These are phyloP conservation scores for Mormyrus proboscirostris DNA, from an alignment of 2,797 vertebrate genomes.

Conservation along the genomic window DNA sequence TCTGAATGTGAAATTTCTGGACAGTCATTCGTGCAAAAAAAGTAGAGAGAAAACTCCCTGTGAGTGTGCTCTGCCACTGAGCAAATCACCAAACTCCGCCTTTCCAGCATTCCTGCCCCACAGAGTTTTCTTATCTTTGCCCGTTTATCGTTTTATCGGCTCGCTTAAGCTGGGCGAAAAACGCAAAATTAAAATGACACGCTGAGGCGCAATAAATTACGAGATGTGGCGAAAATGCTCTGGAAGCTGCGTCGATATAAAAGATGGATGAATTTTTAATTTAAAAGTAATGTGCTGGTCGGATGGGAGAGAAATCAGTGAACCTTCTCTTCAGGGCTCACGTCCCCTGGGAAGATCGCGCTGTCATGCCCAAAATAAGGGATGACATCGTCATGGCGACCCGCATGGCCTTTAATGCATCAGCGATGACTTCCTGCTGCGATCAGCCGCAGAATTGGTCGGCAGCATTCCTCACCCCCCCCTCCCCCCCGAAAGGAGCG, in stretches of 20 bases:
- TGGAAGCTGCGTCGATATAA: background rate
- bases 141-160: background rate
- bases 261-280: background rate
- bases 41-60: background rate
- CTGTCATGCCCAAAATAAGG: background rate
- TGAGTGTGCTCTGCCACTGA: background rate
- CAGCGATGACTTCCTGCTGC: background rate
- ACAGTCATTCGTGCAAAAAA: background rate
- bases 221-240: background rate
- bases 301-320: background rate
- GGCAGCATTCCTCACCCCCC: background rate
- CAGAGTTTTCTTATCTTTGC: background rate
- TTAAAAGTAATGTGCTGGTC: constrained; percentile 2
- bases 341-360: background rate
- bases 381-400: background rate
- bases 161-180: background rate
- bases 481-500: background rate
- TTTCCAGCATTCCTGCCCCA: background rate
- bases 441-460: background rate
- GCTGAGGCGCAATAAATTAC: background rate
- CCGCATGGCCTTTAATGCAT: background rate
- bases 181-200: background rate
- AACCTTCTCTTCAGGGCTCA: background rate
- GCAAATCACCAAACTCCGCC: background rate
- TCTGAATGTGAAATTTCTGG: background rate